Base-by-base conservation (phyloP, 2,888 invertebrate species). In the Pseudeuparius sepicola region DNA sequence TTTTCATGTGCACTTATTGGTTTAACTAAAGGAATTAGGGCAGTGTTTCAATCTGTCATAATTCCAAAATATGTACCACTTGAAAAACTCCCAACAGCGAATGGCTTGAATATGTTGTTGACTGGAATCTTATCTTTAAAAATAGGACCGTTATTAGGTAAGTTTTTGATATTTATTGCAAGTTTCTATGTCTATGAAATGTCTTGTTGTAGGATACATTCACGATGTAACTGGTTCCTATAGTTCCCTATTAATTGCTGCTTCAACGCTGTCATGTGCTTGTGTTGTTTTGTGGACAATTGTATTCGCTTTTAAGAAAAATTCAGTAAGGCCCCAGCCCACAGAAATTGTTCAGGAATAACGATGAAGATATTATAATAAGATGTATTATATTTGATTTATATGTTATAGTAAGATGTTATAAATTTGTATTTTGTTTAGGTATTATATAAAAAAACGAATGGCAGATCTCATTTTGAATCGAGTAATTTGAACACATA, bases 1-100 rank as follows among this genome's bases (percentile, higher is more conserved):
- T 23, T 44, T 3, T 46, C 51, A 16, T 45, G 52, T 4, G 44
- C 49, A 3, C 36, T 60, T 4, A 39, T 62, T n/a, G 63, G 63
- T 6, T 39, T 60, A 14, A 53, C 59, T 2, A 63, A 63, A 52
- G 63, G 63, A 2, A 46, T 50, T 10, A 58, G 60, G 40, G 61
- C 63, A 7, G 62, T 63, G 3, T 63, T 56, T 39, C 61, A 62
- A 42, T 60, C 62, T 1, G 49, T 62, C 12, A 57, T 63, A 30
- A 51, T 63, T 24, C 63, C 63, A 4, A 56, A 56, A 33, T 53
- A 52, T 34, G 56, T 63, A 4, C 44, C 48, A 7, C 40, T 57
- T 17, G 61, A 61, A n/a, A 59, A 56, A 38, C 41, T 61, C 14
- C 54, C 61, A 3, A 53, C 59, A 9, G 63, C 62, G 5, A 61